Evolutionary conservation across 1,140 invertebrate species (phyloP), one percentile per base, ranked within the genome.

Genomic region (Chrysoperla carnea): DNA sequence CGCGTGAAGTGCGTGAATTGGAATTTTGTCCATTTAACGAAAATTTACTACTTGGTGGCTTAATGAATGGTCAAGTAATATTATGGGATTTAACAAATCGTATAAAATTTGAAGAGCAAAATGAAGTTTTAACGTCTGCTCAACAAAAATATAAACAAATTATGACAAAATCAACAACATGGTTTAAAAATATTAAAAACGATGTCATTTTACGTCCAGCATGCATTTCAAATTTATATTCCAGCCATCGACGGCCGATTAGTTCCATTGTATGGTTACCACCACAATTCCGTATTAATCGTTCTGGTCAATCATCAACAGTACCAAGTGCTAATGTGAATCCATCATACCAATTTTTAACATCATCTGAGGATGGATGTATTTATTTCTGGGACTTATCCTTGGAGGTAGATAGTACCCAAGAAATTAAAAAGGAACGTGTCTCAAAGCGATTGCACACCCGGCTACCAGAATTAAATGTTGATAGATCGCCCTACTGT

Each of bases 41-140:
- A 36, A 78, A 79, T 56, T 51, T 81, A 33, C 50, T 84, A 38
- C 49, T 81, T 28, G 81, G 79, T 17, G 81, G 81, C n/a, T 76
- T 71, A 29, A 58, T 62, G 6, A 83, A 79, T 55, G 82, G 81
- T 2, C 76, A 80, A 64, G 59, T 84, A 12, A 61, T 78, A 15
- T 46, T 84, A 13, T 84, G 81, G 81, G 77, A 84, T 55, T 63
- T 84, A 31, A 69, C 68, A 6, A 73, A 76, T 40, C 75, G 75
- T 51, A 63, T 81, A 37, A 68, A 78, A 48, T 66, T 69, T 47
- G 61, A 75, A 0, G 76, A 82, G 46, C 63, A 61, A 29, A 61
- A 73, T 17, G 64, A 72, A 53, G 66, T 72, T n/a, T 50, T 74
- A n/a, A 77, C 73, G 37, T 59, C 70, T 31, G 64, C 62, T 0